Evolutionary conservation across 2,113 vertebrate species (phyloP).

Genomic region (Gymnogyps californianus): DNA sequence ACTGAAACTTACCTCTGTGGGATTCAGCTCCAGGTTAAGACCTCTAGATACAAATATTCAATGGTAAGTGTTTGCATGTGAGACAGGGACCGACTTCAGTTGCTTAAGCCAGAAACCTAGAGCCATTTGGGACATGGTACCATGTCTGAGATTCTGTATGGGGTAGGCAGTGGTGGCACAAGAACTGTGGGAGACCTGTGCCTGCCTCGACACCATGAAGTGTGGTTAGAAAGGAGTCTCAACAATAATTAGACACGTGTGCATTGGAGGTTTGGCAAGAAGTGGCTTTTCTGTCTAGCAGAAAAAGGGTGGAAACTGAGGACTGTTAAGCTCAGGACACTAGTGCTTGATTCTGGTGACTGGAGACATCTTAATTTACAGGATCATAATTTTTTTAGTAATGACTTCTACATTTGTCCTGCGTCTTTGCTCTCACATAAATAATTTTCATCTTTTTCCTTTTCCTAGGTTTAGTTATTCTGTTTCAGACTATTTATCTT

Average conservation of each 20-base stretch:
- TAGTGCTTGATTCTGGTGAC: neutral
- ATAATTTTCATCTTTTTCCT: neutral
- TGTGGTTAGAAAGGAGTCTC: neutral
- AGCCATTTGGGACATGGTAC: neutral
- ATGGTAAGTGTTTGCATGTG: neutral
- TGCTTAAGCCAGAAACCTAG: neutral
- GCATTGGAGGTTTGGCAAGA: neutral
- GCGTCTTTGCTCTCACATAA: neutral
- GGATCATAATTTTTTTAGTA: neutral
- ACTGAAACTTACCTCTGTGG: neutral
- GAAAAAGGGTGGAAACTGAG: neutral
- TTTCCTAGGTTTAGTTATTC: neutral
- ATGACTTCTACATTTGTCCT: neutral
- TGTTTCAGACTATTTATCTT: constrained; percentile 20
- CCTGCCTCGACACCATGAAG: neutral
- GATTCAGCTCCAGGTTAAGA: neutral
- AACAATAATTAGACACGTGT: neutral
- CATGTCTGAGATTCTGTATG: neutral
- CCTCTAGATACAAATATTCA: neutral
- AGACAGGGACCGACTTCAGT: neutral
- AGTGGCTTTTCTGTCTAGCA: neutral
- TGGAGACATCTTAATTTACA: neutral
- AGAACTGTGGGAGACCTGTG: neutral
- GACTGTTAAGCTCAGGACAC: neutral
- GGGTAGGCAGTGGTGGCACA: neutral